Evolutionary conservation across 2,113 vertebrate genomes (phyloP), one percentile per base, ranked within the genome.

Genomic region (Caranx ignobilis): DNA sequence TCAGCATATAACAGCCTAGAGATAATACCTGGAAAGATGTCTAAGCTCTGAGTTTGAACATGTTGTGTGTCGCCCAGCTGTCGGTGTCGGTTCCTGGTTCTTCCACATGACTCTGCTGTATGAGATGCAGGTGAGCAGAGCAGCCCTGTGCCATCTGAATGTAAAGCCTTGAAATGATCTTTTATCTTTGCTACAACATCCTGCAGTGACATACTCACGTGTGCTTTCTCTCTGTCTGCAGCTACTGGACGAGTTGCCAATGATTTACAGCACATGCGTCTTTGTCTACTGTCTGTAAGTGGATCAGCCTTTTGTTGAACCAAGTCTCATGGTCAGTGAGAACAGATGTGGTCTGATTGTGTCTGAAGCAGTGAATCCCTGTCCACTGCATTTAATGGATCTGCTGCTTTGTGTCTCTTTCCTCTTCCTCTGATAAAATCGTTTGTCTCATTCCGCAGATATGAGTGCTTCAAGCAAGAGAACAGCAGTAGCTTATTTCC

Each of bases 221-320:
- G 12, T 75, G 2, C 61, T 74, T 83, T 62, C 34, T 84, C 41
- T 13, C n/a, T 54, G 4, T 60, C 93, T 93, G 39, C 83, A 99
- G 98, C 94, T 99, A 50, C 93, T 99, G 94, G 98, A 99, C 74
- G 98, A 99, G 86, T 93, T 99, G 88, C 98, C 98, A 50, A 99
- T 99, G 98, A 99, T 99, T 91, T 99, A 99, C 95, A 97, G 97
- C 85, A 98, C 97, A 82, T 99, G 98, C 71, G 86, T 98, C 60
- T 98, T 99, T 91, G 96, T 99, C 82, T 99, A 99, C 94, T 99
- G 98, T 93, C 94, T 99, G 98, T 99, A 96, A 99, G 98, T 98
- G 89, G 82, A 55, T 91, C 21, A 10, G 0, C 2, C n/a, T 75
- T 86, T 68, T 71, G 11, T 18, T 80, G 35, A 31, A 70, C 31